These are phyloP conservation scores for Gymnodraco acuticeps DNA, from an alignment of 2,797 vertebrate species.

Conservation along the genomic window DNA sequence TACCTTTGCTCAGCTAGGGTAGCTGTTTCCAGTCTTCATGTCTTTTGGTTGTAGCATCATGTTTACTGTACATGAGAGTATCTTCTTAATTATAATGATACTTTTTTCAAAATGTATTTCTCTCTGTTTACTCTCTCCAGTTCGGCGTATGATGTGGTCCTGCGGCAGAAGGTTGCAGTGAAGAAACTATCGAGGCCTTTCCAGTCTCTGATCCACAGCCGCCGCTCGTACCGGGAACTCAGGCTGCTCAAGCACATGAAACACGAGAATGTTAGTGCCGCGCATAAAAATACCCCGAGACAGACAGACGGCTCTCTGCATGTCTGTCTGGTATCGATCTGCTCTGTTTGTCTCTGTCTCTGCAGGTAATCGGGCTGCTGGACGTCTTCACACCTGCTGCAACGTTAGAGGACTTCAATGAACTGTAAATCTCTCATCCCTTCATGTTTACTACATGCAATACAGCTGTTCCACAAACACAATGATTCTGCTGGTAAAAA, in stretches of 20 bases:
- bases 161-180: constrained; percentile 93
- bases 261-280: constrained; percentile 94
- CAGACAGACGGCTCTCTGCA: constrained; percentile 8
- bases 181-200: constrained; percentile 98
- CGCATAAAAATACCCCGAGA: constrained; percentile 28
- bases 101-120: background rate
- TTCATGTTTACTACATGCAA: constrained; percentile 10
- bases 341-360: constrained; percentile 35
- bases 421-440: constrained; percentile 88
- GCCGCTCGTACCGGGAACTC: constrained; percentile 95
- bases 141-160: constrained; percentile 91
- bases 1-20: no score
- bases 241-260: constrained; percentile 98
- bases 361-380: constrained; percentile 94
- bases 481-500: constrained; percentile 13
- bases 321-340: constrained; percentile 52
- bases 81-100: no score
- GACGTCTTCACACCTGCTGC: constrained; percentile 97
- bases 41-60: no score
- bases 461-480: background rate
- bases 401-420: constrained; percentile 93
- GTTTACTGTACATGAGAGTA: no score
- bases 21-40: no score
- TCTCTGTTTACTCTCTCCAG: constrained; percentile 72
- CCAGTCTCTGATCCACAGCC: constrained; percentile 96